Evolutionary conservation across 2,888 invertebrate species (phyloP), one percentile per base, ranked within the genome.

Genomic region (Taphrorychus bicolor): DNA sequence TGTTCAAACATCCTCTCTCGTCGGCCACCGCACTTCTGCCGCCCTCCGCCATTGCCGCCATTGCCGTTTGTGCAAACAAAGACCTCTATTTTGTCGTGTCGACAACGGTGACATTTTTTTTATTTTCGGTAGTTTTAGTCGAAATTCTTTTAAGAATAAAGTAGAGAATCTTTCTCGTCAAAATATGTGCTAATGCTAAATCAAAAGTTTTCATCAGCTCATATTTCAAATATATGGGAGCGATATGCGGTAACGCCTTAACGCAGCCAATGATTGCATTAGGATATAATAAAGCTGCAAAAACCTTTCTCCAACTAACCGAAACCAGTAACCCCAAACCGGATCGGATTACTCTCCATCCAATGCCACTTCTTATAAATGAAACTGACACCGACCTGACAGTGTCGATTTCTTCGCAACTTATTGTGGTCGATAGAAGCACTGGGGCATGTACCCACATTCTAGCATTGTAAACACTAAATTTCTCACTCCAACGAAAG

Each of bases 1-100:
- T 75, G 73, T 74, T 76, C 73, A 73, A 73, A 70, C 70, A 70
- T 66, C 66, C 62, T 66, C 56, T 69, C 65, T 45, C 59, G 42
- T 58, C 57, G 61, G 62, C 64, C 63, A 67, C 67, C 62, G 58
- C 67, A 62, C 59, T 62, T 67, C 19, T 57, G 9, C 54, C 63
- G 53, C 59, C 68, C 40, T 63, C 59, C 59, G 19, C 52, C 53
- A 58, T 59, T 59, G 51, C 21, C 58, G 58, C 57, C 3, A 51
- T 21, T 51, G 22, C n/a, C 21, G 51, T 21, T 51, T 51, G 51
- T 51, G 51, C 51, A 51, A 51, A 51, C 51, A 51, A 51, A 21
- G 45, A 45, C 45, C 45, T 32, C 32, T 14, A 45, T 45, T 45
- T 45, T 45, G 45, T 45, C 45, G 7, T 17, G 1, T 45, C 45